Base-by-base conservation (phyloP, 2,888 invertebrate species). In the Sturmia bella region DNA sequence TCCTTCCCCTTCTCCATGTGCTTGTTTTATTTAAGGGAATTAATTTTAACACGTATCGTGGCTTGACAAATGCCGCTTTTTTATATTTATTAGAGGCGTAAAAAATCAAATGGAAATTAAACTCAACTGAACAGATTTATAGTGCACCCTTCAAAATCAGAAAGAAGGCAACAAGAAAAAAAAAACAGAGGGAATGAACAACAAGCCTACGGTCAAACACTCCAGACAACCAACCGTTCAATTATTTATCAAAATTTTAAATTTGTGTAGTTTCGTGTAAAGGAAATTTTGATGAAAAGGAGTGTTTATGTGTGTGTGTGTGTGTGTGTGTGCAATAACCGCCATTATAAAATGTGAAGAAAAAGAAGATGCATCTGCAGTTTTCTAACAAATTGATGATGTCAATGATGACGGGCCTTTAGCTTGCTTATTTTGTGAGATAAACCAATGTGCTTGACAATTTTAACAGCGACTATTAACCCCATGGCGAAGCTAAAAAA, bases 191-290 rank as follows among this genome's bases (percentile, higher is more conserved):
- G 59, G 37, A 59, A 75, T 76, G 81, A 77, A 39, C 69, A 81
- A 81, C 77, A 82, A 78, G 77, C 82, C 61, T 70, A 63, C 77
- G 74, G 69, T 56, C 69, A 82, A 78, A 82, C 70, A 78, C 59
- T 69, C 73, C 59, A 82, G 48, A 77, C 61, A 76, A 37, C 43
- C 64, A 76, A 56, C 56, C 43, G 69, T 77, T 61, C 41, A 32
- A 32, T 59, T 43, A 50, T 39, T 43, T 57, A 69, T 59, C 43
- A 21, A 43, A 61, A 39, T 50, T 17, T 61, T 59, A 37, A 39
- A 43, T n/a, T n/a, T n/a, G 32, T 54, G 41, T 50, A 19, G 11
- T 45, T 75, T 74, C 45, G 39, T 66, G 41, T 68, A 74, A 39
- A 43, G 39, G 17, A 57, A 48, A 59, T 52, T 68, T 17, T 17